Base-by-base conservation (phyloP, 2,797 vertebrate genomes). In the Myripristis jacobus region DNA sequence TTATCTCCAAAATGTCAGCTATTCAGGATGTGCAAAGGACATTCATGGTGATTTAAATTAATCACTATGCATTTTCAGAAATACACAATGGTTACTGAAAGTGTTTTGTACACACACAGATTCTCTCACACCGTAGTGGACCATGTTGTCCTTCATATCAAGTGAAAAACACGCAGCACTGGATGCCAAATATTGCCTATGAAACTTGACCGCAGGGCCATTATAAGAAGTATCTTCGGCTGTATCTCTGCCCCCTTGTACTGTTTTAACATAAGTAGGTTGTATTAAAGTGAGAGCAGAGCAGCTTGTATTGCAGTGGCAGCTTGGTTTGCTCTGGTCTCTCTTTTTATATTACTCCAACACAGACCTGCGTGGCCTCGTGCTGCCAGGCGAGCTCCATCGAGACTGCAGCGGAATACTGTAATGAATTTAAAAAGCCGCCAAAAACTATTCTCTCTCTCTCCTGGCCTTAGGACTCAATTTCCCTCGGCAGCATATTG, bases 381-480 rank as follows among this genome's bases (percentile, higher is more conserved):
- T 77, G 65, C 71, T 82, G 81, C 79, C 65, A 70, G 70, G 65
- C 25, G 3, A 66, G 60, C 72, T 77, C 88, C 66, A 6, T 46
- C 1, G 76, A 88, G 80, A 82, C 78, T 57, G 24, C 58, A 43
- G 67, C 52, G 68, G 75, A 87, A 85, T 83, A 67, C 81, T 75
- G 77, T 90, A 89, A 91, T 88, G 75, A 85, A 89, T 82, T 81
- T 84, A 87, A 89, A 88, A 85, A 82, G 62, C 31, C 29, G 21
- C 72, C 76, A 67, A 87, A 89, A 86, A 61, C 54, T 38, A 76
- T 47, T 65, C 72, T 56, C 63, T 66, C 66, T 72, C 62, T 63
- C 67, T 67, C 27, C 74, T 61, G 79, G 84, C 81, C 77, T 83
- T 80, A 85, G 85, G 84, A 87, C 89, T 90, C 88, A 77, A 90